Conservation (phyloP, 2,888 invertebrate genomes). For the Seladonia tumulorum region DNA sequence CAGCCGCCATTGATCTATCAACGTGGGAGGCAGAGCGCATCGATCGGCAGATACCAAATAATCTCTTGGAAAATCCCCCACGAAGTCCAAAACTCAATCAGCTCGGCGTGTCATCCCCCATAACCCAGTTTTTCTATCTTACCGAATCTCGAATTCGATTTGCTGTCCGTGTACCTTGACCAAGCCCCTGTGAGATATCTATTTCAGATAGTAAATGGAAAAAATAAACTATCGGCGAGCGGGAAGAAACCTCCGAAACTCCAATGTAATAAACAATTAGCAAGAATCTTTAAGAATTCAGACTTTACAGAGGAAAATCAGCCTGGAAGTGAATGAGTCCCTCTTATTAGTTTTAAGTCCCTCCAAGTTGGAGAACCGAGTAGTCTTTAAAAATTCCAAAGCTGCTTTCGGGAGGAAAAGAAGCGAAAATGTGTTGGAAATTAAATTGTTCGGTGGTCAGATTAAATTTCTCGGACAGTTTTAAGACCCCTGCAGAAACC, state of each 20-base stretch:
- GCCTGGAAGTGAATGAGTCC: neutral
- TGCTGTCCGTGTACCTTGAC: neutral
- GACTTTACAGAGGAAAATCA: neutral
- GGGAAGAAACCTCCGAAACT: neutral
- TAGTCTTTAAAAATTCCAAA: neutral
- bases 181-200: neutral
- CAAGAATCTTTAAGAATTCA: neutral
- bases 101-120: neutral
- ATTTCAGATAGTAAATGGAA: neutral
- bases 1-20: conserved; percentile 4
- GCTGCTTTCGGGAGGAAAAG: neutral
- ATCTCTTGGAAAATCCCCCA: conserved; percentile 4
- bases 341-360: neutral
- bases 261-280: neutral
- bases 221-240: neutral
- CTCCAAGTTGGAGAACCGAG: neutral
- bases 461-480: neutral
- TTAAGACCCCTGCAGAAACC: neutral
- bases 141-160: conserved; percentile 15
- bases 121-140: conserved; percentile 13
- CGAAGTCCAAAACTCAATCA: conserved; percentile 10
- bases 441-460: neutral
- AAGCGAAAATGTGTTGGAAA: neutral
- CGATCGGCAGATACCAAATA: conserved; percentile 12
- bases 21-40: neutral